These are phyloP conservation scores for Aplochiton taeniatus DNA, from an alignment of 2,797 vertebrate species.

Conservation along the genomic window DNA sequence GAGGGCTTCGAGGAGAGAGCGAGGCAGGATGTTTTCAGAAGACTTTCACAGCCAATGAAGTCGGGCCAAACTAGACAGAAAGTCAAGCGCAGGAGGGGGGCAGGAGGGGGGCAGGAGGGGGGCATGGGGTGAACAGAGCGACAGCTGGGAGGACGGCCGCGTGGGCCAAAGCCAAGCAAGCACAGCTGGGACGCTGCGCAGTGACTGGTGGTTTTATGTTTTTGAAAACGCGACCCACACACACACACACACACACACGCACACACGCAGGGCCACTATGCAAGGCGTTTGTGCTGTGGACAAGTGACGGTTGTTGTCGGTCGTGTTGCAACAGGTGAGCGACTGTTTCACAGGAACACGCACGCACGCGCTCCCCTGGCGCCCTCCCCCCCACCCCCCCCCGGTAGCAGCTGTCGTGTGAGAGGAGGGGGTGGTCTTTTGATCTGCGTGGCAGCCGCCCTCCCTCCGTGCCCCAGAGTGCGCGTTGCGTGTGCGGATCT, in stretches of 20 bases:
- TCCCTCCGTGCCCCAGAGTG: slow-evolving; percentile 44
- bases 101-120: background rate
- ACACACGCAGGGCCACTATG: slow-evolving; percentile 50
- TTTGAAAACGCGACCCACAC: slow-evolving; percentile 28
- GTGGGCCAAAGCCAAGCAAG: slow-evolving; percentile 41
- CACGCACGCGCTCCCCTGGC: slow-evolving; percentile 18
- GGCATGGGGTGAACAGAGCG: slow-evolving; percentile 15
- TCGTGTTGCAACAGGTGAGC: slow-evolving; percentile 69
- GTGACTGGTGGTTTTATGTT: slow-evolving; percentile 34
- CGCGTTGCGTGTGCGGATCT: background rate
- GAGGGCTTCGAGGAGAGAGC: too few relatives aligned
- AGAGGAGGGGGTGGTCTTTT: slow-evolving; percentile 48
- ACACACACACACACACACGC: slow-evolving; percentile 16
- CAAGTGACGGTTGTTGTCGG: slow-evolving; percentile 45
- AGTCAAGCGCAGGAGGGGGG: background rate
- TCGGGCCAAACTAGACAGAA: too few relatives aligned
- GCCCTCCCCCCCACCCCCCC: slow-evolving; percentile 14
- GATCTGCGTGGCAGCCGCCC: slow-evolving; percentile 39
- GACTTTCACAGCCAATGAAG: too few relatives aligned
- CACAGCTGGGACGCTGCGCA: slow-evolving; percentile 51
- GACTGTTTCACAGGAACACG: slow-evolving; percentile 51
- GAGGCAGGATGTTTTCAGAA: too few relatives aligned
- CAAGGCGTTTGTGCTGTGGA: slow-evolving; percentile 18
- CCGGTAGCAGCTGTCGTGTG: slow-evolving; percentile 31
- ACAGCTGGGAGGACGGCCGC: slow-evolving; percentile 50